Conservation (phyloP, 2,113 vertebrate species). For the Odocoileus virginianus region DNA sequence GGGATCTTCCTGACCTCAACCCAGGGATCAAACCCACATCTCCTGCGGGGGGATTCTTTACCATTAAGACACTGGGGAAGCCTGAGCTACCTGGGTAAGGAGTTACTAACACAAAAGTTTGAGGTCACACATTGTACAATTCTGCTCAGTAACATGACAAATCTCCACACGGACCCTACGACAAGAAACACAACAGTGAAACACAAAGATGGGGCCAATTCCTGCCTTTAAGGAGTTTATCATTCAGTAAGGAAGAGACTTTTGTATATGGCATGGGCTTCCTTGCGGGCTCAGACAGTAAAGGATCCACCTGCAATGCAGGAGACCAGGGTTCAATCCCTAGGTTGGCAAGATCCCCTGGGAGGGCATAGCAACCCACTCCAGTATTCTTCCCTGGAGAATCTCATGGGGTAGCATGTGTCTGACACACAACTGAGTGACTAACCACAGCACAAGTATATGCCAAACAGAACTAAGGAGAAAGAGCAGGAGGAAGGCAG, state of each 20-base stretch:
- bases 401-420: background rate
- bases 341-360: background rate
- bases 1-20: background rate
- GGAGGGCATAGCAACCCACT: background rate
- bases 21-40: background rate
- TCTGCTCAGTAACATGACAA: background rate
- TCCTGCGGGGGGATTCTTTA: background rate
- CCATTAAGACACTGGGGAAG: background rate
- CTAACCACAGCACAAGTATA: background rate
- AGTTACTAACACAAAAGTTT: background rate
- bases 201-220: background rate
- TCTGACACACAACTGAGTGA: background rate
- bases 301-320: background rate
- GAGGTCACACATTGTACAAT: background rate
- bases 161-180: background rate
- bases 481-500: background rate
- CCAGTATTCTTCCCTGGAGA: background rate
- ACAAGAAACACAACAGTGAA: background rate
- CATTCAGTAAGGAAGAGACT: background rate
- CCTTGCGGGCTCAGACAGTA: background rate
- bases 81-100: background rate
- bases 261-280: background rate
- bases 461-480: background rate
- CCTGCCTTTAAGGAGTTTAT: background rate
- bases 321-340: background rate